Evolutionary conservation across 2,797 vertebrate species (phyloP), one percentile per base, ranked within the genome.

Genomic region (Chrosomus eos): DNA sequence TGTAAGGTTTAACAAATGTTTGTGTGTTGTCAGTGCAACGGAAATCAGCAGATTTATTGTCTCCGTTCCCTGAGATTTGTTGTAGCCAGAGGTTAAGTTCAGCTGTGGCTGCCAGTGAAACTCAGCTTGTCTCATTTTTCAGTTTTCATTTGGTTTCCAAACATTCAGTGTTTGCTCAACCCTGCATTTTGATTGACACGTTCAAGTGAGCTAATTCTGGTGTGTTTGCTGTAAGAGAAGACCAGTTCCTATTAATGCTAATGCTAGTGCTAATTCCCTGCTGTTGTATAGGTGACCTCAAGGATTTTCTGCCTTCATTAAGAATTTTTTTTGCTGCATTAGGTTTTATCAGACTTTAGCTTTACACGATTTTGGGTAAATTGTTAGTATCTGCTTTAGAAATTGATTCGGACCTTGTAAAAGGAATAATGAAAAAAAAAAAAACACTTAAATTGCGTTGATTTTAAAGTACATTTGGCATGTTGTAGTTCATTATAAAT

Each of bases 1-100:
- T 58, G 21, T 72, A 72, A 60, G 40, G 40, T 73, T 62, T 73
- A 60, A 48, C 55, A 48, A 73, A 62, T n/a, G 55, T 82, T 82
- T 48, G 14, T 62, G 48, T 82, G 70, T 74, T n/a, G 14, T 48
- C 70, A 82, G 36, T 38, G 53, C 8, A 82, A 73, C 80, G n/a
- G 14, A 45, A 68, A 73, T 62, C 38, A 45, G 68, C 53, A 16
- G 53, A 82, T 73, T 73, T 45, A 62, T 73, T 3, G 62, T 48
- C 45, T 82, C 21, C n/a, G 26, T 43, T 62, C 7, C 68, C 70
- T 45, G 28, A 72, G 26, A 36, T 74, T 82, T 64, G 5, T 36
- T 73, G 31, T 43, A 64, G 70, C 81, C 21, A 31, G 55, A 73
- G 55, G 55, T 73, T 21, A 62, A n/a, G 70, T 82, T 73, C 55